Base-by-base conservation (phyloP, 2,113 vertebrate genomes). In the Chionodraco myersi region DNA sequence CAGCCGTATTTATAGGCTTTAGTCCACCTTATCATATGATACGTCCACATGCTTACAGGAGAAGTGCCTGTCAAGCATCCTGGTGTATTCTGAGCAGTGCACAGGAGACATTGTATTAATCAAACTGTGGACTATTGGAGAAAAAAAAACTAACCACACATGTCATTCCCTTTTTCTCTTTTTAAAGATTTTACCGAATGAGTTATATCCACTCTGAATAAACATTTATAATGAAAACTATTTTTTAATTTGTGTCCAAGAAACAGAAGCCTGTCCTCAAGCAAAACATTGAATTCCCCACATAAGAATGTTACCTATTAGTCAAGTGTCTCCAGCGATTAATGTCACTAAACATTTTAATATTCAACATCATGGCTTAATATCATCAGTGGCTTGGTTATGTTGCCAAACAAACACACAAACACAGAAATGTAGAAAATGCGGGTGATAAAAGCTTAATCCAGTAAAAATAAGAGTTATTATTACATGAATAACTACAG, bases 1-100 rank as follows among this genome's bases (percentile, higher is more conserved):
- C 73, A 45, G 75, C 0, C 3, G 68, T 85, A 87, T 84, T 86
- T 86, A 84, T 85, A 77, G 80, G 80, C 80, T 79, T 71, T 36
- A 81, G 74, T 73, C 71, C 80, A 75, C 71, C 36, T 83, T 81
- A 79, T 88, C 68, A 82, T 74, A 79, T 65, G 86, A 81, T 81
- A 30, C 66, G 44, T 62, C 59, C 81, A 13, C 70, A 66, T 34
- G 59, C 71, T 65, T 10, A 2, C 65, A 56, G 72, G n/a, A 72
- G 0, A 71, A 41, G 47, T 54, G 15, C 65, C 44, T 45, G 62
- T 44, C 76, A 53, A 56, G 15, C 9, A 41, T 57, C 63, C 18
- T 21, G 2, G 14, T 72, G 62, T 45, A 34, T 52, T 74, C 51
- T 2, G 75, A 66, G 66, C 60, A 21, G 12, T 7, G 41, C 2